Percentiles rank a stretch among this genome's conserved stretches.
Evolutionary conservation across 2,888 invertebrate genomes (phyloP).

Genomic region (Drosophila picticornis): DNA sequence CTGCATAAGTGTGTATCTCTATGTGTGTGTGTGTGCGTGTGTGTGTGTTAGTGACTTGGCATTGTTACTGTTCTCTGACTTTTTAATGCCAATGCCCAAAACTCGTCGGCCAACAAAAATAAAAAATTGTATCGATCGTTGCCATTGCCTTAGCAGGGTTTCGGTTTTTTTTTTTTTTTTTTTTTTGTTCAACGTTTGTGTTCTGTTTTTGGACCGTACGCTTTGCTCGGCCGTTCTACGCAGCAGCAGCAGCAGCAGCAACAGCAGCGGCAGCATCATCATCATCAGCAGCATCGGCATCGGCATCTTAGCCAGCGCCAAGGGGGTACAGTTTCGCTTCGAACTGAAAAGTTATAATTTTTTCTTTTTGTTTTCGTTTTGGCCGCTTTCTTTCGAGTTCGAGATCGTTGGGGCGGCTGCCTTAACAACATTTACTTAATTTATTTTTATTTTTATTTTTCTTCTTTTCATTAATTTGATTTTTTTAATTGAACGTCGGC

Average conservation of each 20-base stretch:
- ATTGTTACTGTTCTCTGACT: conserved; percentile 77
- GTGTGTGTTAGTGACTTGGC: conserved; percentile 58
- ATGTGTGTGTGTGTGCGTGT: conserved; percentile 32
- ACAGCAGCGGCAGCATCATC: conserved; percentile 33
- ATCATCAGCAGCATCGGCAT: conserved; percentile 29
- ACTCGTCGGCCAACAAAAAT: conserved; percentile 57
- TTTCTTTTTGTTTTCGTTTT: conserved; percentile 59
- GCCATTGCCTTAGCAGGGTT: conserved; percentile 52
- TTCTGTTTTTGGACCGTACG: conserved; percentile 66
- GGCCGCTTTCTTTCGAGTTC: conserved; percentile 68
- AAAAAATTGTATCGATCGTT: conserved; percentile 75
- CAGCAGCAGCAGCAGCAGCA: conserved; percentile 63
- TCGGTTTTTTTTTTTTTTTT: conserved; percentile 25
- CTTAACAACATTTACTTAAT: conserved; percentile 65
- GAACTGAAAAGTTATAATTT: conserved; percentile 80
- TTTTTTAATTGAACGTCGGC: conserved; percentile 68
- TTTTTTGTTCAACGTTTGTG: conserved; percentile 58
- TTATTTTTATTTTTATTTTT: conserved; percentile 63
- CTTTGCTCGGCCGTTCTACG: conserved; percentile 61
- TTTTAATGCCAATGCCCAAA: conserved; percentile 77
- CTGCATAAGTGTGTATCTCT: conserved; percentile 18
- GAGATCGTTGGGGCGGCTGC: conserved; percentile 42
- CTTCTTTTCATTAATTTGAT: conserved; percentile 69
- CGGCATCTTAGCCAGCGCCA: conserved; percentile 55
- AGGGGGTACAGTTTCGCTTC: conserved; percentile 83